Conservation (phyloP, 2,888 invertebrate species). For the Endomychus coccineus region DNA sequence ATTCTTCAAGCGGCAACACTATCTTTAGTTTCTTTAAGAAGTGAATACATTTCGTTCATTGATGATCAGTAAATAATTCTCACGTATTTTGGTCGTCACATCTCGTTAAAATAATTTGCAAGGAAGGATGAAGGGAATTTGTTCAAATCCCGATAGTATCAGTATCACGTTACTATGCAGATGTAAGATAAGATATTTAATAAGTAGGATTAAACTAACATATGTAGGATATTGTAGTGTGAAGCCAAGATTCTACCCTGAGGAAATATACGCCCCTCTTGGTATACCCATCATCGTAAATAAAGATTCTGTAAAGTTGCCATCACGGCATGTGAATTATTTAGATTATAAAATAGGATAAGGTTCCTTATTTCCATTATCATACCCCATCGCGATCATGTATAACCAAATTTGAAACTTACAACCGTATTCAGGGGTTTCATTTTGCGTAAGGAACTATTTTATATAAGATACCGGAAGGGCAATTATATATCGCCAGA, state of each 20-base stretch:
- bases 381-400: too few species aligned
- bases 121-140: conserved; percentile 20
- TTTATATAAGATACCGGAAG: too few species aligned
- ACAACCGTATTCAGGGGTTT: too few species aligned
- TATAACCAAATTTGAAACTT: too few species aligned
- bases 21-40: too few species aligned
- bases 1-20: too few species aligned
- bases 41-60: too few species aligned
- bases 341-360: conserved; percentile 13
- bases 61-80: conserved; percentile 14
- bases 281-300: conserved; percentile 3
- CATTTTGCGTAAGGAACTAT: too few species aligned
- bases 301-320: conserved; percentile 1
- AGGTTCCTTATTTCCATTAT: conserved; percentile 7
- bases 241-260: conserved; percentile 7
- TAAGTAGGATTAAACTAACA: conserved; percentile 45
- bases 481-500: too few species aligned
- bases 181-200: conserved; percentile 42
- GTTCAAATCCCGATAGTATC: conserved; percentile 42
- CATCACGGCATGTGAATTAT: conserved; percentile 12
- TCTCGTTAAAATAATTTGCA: conserved; percentile 32
- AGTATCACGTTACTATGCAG: conserved; percentile 42
- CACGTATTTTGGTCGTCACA: conserved; percentile 24
- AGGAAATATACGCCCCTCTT: conserved; percentile 7
- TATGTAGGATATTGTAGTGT: conserved; percentile 39